These are phyloP conservation scores for Bombus picipes DNA, from an alignment of 1,140 invertebrate genomes.

Conservation along the genomic window DNA sequence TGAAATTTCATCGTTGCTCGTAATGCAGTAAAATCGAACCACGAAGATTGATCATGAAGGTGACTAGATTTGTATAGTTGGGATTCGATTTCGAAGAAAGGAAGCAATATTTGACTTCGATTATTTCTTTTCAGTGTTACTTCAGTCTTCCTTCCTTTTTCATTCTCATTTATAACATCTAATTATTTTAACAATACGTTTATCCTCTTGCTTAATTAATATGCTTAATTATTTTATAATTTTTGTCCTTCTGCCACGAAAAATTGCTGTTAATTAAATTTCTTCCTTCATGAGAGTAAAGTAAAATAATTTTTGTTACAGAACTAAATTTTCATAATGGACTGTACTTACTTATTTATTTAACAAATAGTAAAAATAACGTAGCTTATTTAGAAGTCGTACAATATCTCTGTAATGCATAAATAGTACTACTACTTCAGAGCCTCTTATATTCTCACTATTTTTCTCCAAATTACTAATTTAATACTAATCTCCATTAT, in stretches of 20 bases:
- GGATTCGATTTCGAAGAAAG: not conserved
- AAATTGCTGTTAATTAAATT: not conserved
- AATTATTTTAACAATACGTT: too few relatives aligned
- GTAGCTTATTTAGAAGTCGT: too few relatives aligned
- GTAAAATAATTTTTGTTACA: not conserved
- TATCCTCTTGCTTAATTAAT: too few relatives aligned
- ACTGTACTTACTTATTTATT: not conserved
- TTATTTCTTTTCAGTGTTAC: not conserved
- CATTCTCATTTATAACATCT: not conserved
- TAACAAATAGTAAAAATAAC: too few relatives aligned
- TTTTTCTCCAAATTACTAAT: not conserved
- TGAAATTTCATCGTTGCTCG: constrained; percentile 2
- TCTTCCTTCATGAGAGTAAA: not conserved
- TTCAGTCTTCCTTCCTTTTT: not conserved
- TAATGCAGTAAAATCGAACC: not conserved
- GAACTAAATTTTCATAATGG: not conserved
- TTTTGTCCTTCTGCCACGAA: not conserved
- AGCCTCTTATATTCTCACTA: not conserved
- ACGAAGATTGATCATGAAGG: not conserved
- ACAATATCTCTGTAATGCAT: too few relatives aligned
- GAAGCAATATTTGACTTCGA: not conserved
- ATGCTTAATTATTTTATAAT: too few relatives aligned
- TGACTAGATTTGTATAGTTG: not conserved
- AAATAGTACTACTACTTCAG: not conserved
- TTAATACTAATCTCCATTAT: too few relatives aligned